Conservation (phyloP, 2,797 vertebrate genomes). For the Limosa lapponica region DNA sequence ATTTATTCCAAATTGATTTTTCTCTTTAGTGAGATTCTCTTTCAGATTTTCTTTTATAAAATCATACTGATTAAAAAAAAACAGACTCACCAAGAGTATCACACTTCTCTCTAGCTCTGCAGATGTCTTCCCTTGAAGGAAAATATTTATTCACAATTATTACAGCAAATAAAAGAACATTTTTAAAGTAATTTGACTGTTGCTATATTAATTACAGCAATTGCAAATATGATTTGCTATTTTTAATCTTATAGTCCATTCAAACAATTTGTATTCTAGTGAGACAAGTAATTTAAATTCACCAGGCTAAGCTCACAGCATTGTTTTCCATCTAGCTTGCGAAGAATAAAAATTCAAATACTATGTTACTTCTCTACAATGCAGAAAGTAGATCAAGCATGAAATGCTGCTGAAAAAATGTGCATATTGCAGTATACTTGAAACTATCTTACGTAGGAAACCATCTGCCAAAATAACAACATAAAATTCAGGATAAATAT, state of each 20-base stretch:
- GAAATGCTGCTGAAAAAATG: not conserved
- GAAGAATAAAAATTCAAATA: not conserved
- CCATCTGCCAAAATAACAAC: not conserved
- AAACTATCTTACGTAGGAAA: not conserved
- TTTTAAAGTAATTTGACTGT: not conserved
- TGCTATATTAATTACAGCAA: not conserved
- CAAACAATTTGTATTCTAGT: not conserved
- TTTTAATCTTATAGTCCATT: not conserved
- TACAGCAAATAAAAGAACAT: not conserved
- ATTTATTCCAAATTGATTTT: not conserved
- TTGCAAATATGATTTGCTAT: not conserved
- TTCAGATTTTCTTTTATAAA: not conserved
- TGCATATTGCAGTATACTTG: not conserved
- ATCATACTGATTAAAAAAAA: not conserved
- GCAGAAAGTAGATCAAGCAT: not conserved
- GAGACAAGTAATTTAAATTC: not conserved
- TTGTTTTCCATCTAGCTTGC: not conserved
- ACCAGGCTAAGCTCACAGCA: not conserved
- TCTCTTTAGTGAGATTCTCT: not conserved
- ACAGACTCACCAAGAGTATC: slow-evolving; percentile 93
- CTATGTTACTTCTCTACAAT: not conserved
- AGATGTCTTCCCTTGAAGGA: slow-evolving; percentile 93
- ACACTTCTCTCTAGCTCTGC: slow-evolving; percentile 94
- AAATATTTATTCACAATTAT: slow-evolving; percentile 50
- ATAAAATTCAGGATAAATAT: not conserved